These are phyloP conservation scores for Chloroclystis v-ata DNA, from an alignment of 2,888 invertebrate genomes.

Conservation along the genomic window DNA sequence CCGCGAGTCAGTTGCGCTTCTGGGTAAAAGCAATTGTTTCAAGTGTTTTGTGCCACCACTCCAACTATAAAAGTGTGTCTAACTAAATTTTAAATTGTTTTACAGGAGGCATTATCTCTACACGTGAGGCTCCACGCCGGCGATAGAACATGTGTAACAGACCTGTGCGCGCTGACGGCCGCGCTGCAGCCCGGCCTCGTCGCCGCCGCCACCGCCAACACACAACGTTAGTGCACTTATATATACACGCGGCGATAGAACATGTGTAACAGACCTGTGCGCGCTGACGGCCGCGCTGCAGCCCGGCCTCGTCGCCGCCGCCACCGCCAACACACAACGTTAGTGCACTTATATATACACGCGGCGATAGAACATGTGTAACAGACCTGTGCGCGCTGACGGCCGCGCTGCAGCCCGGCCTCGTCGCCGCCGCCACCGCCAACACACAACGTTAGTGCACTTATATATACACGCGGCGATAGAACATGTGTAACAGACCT, in stretches of 20 bases:
- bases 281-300: conserved; percentile 87
- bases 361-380: conserved; percentile 81
- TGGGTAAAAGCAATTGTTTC: too few species aligned
- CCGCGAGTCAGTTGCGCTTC: too few species aligned
- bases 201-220: conserved; percentile 45
- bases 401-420: conserved; percentile 85
- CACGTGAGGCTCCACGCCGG: conserved; percentile 89
- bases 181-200: conserved; percentile 84
- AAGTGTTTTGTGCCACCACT: too few species aligned
- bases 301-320: conserved; percentile 77
- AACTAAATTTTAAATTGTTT: too few species aligned
- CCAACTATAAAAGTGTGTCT: too few species aligned
- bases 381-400: conserved; percentile 89
- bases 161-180: conserved; percentile 88
- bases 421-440: conserved; percentile 57
- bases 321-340: conserved; percentile 46
- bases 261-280: conserved; percentile 88
- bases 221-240: conserved; percentile 32
- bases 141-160: conserved; percentile 87
- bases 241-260: conserved; percentile 58
- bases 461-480: conserved; percentile 13
- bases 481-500: conserved; percentile 88
- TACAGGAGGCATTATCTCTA: conserved; percentile 86
- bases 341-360: background rate
- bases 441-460: conserved; percentile 37